Evolutionary conservation across 2,113 vertebrate species (phyloP).

Genomic region (Loxodonta africana): DNA sequence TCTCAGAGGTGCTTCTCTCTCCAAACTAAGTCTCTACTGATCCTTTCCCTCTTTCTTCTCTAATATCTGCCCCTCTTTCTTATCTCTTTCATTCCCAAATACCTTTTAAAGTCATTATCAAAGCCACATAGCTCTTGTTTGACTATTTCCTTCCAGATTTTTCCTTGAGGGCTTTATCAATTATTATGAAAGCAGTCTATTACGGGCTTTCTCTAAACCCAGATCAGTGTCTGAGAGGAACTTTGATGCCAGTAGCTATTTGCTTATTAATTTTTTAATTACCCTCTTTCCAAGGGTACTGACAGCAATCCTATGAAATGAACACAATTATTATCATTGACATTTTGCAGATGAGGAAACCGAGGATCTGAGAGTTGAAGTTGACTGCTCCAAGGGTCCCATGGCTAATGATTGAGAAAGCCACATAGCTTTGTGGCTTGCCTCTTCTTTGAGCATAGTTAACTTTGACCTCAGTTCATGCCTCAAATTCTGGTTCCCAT

Average conservation of each 20-base stretch:
- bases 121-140: neutral
- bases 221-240: neutral
- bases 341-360: neutral
- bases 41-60: neutral
- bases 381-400: accelerated
- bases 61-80: neutral
- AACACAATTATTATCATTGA: neutral
- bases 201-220: neutral
- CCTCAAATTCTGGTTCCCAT: neutral
- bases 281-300: neutral
- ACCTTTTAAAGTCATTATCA: slow-evolving; percentile 26
- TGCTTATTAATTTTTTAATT: neutral
- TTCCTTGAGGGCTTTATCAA: neutral
- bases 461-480: neutral
- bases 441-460: neutral
- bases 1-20: neutral
- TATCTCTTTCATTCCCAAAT: neutral
- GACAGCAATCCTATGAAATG: neutral
- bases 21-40: neutral
- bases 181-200: neutral
- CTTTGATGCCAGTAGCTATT: neutral
- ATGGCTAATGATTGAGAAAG: neutral
- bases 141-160: neutral
- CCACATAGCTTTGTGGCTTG: neutral
- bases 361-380: neutral